Evolutionary conservation across 2,797 vertebrate genomes (phyloP), one percentile per base, ranked within the genome.

Genomic region (Discoglossus pictus): DNA sequence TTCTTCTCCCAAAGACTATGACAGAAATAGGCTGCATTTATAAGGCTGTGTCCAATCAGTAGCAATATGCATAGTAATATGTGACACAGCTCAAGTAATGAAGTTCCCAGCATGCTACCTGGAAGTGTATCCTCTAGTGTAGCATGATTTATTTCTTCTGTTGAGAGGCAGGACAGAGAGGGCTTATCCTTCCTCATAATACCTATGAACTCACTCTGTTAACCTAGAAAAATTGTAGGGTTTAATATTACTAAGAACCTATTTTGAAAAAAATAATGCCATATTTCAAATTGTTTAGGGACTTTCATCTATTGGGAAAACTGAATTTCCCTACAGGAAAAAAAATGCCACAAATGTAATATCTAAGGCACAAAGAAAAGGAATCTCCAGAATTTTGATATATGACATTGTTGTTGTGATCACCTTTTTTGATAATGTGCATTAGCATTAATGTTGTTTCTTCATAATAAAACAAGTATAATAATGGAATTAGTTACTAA

Each of bases 91-190:
- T 91, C 94, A 92, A 90, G 89, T 97, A 97, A 98, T 98, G 95
- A 98, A 97, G 93, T 98, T 97, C 95, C 92, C 95, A 97, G 94
- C 92, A 78, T 93, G 95, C 84, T 89, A 93, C 87, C 95, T 94
- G 87, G 88, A 96, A 94, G 93, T 90, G 89, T 94, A 96, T 94
- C 92, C 96, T 97, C 96, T 86, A 91, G 94, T 95, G 97, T 94
- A 91, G 84, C 80, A 91, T 98, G 96, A 98, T 98, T 98, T 98
- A 99, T 99, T 92, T 96, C 89, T 89, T 94, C 94, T 97, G 94
- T 98, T 94, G 95, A 93, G 90, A 94, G 91, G 89, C 93, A 95
- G 92, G 92, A 96, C 93, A 94, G 93, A 89, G 86, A 94, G 92
- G 91, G 93, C 94, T 94, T 93, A 92, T 93, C 92, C 92, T 97